A percentile compares a stretch with the other conserved stretches of the same genome.
These are phyloP conservation scores for Oenanthe oenanthe DNA, from an alignment of 2,113 vertebrate genomes.

Conservation along the genomic window DNA sequence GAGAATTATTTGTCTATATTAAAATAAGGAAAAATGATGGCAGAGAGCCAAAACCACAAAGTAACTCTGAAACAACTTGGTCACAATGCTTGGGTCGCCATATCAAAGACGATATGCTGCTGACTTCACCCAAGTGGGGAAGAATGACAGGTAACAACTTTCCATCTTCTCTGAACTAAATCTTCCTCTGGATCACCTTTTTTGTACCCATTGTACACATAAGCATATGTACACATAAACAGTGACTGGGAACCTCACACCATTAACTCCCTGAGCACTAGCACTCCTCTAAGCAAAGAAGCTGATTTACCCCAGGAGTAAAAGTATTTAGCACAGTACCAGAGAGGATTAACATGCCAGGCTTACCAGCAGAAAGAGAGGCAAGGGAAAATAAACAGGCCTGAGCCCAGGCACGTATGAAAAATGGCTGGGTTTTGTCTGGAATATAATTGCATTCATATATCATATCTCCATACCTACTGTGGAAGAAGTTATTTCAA, in stretches of 20 bases:
- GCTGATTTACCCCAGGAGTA: background rate
- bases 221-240: too few species aligned
- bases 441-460: background rate
- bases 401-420: background rate
- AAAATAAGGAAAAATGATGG: rapidly evolving
- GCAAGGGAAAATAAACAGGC: background rate
- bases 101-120: background rate
- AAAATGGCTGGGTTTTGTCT: background rate
- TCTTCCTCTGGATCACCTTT: background rate
- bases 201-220: background rate
- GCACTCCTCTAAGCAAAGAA: background rate
- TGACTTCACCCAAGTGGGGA: background rate
- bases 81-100: rapidly evolving
- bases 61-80: background rate
- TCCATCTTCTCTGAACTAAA: background rate
- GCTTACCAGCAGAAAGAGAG: background rate
- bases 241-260: background rate
- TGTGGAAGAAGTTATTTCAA: background rate
- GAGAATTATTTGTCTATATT: background rate
- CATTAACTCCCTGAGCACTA: background rate
- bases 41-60: background rate
- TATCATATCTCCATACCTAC: background rate
- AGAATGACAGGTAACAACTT: background rate
- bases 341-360: background rate
- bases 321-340: background rate